Percentiles rank a stretch among this genome's conserved stretches.
Conservation (phyloP, 2,797 vertebrate species). For the Coluber constrictor region DNA sequence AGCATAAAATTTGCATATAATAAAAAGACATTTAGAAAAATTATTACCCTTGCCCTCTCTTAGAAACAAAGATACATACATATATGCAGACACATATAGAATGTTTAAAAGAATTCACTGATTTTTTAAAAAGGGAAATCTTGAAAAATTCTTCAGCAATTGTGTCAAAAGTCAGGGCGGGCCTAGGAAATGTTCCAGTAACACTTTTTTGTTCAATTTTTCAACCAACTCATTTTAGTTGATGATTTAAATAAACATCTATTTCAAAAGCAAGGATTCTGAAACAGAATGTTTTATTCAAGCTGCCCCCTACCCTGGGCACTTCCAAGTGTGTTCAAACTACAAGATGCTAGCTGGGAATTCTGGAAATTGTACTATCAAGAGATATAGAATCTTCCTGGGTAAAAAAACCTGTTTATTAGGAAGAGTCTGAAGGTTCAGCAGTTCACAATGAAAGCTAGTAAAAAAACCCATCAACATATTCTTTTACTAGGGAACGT, state of each 20-base stretch:
- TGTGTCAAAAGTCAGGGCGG: constrained; percentile 8
- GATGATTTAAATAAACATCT: neutral
- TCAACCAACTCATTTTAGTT: neutral
- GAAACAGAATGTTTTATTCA: neutral
- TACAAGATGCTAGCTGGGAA: neutral
- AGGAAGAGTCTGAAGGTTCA: neutral
- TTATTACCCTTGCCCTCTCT: constrained; percentile 35
- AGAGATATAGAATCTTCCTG: neutral
- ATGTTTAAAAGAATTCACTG: constrained; percentile 31
- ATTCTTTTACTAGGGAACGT: neutral
- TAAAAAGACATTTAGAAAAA: constrained; percentile 57
- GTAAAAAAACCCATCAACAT: neutral
- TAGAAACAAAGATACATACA: constrained; percentile 49
- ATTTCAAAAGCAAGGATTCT: neutral
- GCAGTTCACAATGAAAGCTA: neutral
- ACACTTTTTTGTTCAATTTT: neutral
- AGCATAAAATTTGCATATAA: constrained; percentile 44
- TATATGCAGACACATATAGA: constrained; percentile 20
- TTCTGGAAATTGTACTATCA: neutral
- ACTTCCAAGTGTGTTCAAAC: neutral
- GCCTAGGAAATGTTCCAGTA: neutral
- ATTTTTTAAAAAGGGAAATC: neutral
- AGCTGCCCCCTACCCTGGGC: neutral
- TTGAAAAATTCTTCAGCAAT: constrained; percentile 18
- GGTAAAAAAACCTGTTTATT: constrained; percentile 1